Evolutionary conservation across 1,140 invertebrate species (phyloP).

Genomic region (Euwallacea fornicatus): DNA sequence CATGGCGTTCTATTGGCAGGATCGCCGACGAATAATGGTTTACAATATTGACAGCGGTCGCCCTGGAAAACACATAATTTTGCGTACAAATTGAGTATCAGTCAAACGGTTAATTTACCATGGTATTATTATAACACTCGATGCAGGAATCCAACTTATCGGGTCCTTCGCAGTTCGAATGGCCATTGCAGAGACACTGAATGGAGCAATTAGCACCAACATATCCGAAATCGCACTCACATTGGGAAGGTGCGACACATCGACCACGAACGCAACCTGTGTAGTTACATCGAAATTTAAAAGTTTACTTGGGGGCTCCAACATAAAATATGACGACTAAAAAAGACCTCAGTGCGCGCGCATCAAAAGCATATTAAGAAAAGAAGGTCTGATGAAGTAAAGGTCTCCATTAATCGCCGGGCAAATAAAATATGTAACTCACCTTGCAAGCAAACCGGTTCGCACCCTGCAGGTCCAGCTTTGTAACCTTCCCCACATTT

Average conservation of each 20-base stretch:
- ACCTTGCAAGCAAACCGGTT: slow-evolving; percentile 78
- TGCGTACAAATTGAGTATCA: neutral
- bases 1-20: slow-evolving; percentile 84
- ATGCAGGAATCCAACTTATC: slow-evolving; percentile 80
- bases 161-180: slow-evolving; percentile 86
- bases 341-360: neutral
- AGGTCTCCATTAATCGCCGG: neutral
- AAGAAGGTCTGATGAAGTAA: neutral
- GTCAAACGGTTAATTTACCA: slow-evolving; percentile 56
- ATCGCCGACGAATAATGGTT: slow-evolving; percentile 87
- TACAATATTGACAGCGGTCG: slow-evolving; percentile 83
- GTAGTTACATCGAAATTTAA: slow-evolving; percentile 13
- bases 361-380: neutral
- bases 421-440: neutral
- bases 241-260: slow-evolving; percentile 83
- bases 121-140: slow-evolving; percentile 90
- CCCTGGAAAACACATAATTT: slow-evolving; percentile 55
- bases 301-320: neutral
- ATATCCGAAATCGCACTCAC: slow-evolving; percentile 92
- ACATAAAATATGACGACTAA: neutral
- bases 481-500: slow-evolving; percentile 83
- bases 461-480: slow-evolving; percentile 62
- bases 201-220: slow-evolving; percentile 92
- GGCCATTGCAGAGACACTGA: slow-evolving; percentile 92
- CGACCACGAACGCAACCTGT: slow-evolving; percentile 83